These are phyloP conservation scores for Chloropsis hardwickii DNA, from an alignment of 2,113 vertebrate species.

Conservation along the genomic window DNA sequence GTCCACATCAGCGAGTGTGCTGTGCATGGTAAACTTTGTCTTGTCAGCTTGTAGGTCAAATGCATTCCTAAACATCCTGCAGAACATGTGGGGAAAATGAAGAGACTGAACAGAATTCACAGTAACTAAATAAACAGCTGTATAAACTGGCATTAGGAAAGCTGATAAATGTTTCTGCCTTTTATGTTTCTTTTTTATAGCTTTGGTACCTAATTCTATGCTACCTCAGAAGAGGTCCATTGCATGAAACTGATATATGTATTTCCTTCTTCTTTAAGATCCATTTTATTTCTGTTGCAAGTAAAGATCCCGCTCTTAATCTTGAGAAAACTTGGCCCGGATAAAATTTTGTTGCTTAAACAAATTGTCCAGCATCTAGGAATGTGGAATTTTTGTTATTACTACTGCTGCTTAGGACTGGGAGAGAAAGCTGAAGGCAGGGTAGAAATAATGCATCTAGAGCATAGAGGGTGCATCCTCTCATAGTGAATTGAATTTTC, in stretches of 20 bases:
- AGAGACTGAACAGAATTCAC: background rate
- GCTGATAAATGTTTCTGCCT: background rate
- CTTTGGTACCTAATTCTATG: background rate
- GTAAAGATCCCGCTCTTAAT: background rate
- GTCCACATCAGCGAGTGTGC: fast-evolving
- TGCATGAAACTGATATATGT: background rate
- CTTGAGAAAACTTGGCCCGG: background rate
- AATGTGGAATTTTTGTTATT: background rate
- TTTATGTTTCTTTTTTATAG: background rate
- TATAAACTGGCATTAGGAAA: background rate
- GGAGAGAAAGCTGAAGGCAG: background rate
- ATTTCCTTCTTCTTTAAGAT: background rate
- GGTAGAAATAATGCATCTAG: background rate
- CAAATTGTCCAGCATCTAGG: background rate
- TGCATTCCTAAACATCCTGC: background rate
- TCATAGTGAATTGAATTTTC: background rate
- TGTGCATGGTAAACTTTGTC: background rate
- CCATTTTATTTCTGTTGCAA: background rate
- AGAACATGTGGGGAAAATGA: background rate
- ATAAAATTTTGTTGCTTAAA: background rate
- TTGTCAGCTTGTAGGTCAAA: background rate
- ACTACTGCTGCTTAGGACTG: background rate
- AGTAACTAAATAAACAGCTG: background rate
- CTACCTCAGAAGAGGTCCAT: background rate
- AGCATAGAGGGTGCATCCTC: background rate